Evolutionary conservation across 2,888 invertebrate genomes (phyloP), one percentile per base, ranked within the genome.

Genomic region (Clostera curtula): DNA sequence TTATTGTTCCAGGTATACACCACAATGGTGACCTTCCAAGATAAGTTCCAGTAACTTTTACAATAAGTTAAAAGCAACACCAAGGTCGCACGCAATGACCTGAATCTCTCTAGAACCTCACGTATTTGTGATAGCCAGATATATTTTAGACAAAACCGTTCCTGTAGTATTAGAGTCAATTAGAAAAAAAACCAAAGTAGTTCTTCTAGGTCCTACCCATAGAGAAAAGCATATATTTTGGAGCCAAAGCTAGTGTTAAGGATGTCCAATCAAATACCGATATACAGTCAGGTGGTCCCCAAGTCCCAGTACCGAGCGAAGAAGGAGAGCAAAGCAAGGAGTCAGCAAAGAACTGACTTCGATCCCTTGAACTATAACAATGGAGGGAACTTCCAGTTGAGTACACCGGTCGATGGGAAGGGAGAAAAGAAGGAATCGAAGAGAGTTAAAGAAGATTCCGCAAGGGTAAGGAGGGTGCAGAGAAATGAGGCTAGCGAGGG

Each of bases 321-420:
- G 12, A 74, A 71, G 55, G 75, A 56, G 25, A 46, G 42, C 6
- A 53, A 27, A 43, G 56, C 27, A 36, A 62, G 65, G 23, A 66
- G 60, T 11, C 32, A 66, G 5, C 43, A 60, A 0, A 86, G 88
- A 54, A 41, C 87, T 34, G 55, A 91, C 75, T 63, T 92, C 53
- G 82, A 90, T 79, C 70, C 92, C 48, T 60, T 92, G 80, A 49
- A 92, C 83, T 52, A 89, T 77, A 55, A 91, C 73, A 73, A 77
- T 47, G 82, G 83, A 1, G 85, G 85, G 0, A 83, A 85, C 24
- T 83, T 84, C 51, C 71, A 29, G 2, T 31, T 49, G 59, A 74
- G 36, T 24, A 41, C 51, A 13, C 45, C 49, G 2, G 33, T 27
- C 36, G 50, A 52, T 9, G 60, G 56, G 6, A 62, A 72, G 19